Evolutionary conservation across 1,140 invertebrate genomes (phyloP).

Genomic region (Drosophila ogumai): DNA sequence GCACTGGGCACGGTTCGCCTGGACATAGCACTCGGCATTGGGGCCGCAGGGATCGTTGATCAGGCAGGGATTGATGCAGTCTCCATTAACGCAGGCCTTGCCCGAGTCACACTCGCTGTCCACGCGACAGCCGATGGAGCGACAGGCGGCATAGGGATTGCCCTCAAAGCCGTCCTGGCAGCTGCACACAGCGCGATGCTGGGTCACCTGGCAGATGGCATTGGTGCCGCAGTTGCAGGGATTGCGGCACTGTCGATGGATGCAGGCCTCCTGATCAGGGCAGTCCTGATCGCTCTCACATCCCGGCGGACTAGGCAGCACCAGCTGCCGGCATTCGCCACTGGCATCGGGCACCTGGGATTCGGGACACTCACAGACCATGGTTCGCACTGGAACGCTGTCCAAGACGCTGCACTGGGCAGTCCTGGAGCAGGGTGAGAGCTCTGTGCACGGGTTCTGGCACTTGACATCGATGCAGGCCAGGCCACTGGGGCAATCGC

Average conservation of each 20-base stretch:
- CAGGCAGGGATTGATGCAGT: conserved; percentile 94
- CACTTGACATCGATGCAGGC: conserved; percentile 93
- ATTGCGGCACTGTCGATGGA: conserved; percentile 93
- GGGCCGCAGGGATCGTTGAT: conserved; percentile 91
- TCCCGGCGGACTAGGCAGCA: conserved; percentile 89
- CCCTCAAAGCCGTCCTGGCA: conserved; percentile 93
- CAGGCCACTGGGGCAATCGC: conserved; percentile 91
- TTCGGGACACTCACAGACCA: conserved; percentile 93
- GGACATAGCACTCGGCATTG: conserved; percentile 93
- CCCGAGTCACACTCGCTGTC: conserved; percentile 92
- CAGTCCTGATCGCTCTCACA: conserved; percentile 93
- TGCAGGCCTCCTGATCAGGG: conserved; percentile 90
- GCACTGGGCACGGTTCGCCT: conserved; percentile 91
- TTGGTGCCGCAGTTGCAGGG: conserved; percentile 95
- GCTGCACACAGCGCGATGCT: conserved; percentile 94
- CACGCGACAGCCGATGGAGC: conserved; percentile 90
- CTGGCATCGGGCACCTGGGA: conserved; percentile 92
- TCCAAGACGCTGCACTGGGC: conserved; percentile 92
- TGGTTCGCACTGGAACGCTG: conserved; percentile 92
- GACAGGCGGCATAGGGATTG: conserved; percentile 92
- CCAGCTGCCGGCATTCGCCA: conserved; percentile 90
- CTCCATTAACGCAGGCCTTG: conserved; percentile 92
- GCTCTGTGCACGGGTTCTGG: conserved; percentile 90
- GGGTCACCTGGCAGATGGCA: conserved; percentile 91
- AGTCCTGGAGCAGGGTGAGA: conserved; percentile 90